Conservation (phyloP, 2,113 vertebrate genomes). For the Ivindomyrus marchei region DNA sequence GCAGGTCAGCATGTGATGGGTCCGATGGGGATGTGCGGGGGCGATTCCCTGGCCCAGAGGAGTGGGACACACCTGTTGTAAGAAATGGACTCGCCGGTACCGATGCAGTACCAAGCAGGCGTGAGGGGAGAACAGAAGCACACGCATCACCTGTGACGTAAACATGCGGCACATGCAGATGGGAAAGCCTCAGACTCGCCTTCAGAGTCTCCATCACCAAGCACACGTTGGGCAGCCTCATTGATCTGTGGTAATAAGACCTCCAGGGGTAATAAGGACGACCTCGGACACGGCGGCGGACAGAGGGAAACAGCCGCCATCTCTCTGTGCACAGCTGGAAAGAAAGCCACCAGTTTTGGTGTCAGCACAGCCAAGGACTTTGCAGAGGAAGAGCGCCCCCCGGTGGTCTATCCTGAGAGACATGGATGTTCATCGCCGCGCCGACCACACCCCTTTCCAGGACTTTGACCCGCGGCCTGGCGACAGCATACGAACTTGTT, state of each 20-base stretch:
- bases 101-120: constrained; percentile 1
- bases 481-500: not conserved
- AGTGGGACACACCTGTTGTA: not conserved
- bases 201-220: not conserved
- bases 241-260: not conserved
- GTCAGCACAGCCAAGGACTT: not conserved
- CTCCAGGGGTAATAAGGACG: not conserved
- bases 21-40: not conserved
- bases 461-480: not conserved
- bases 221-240: not conserved
- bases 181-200: not conserved
- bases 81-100: not conserved
- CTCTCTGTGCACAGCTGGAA: not conserved
- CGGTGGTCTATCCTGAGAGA: not conserved
- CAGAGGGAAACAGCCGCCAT: not conserved
- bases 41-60: not conserved
- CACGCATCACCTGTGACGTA: not conserved
- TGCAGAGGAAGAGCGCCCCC: not conserved
- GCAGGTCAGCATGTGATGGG: not conserved
- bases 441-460: not conserved
- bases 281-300: not conserved
- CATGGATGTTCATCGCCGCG: not conserved
- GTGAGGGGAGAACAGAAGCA: constrained; percentile 11
- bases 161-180: not conserved
- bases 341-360: not conserved